A percentile compares a stretch with the other conserved stretches of the same genome.
Evolutionary conservation across 2,113 vertebrate species (phyloP).

Genomic region (Maccullochella peelii): DNA sequence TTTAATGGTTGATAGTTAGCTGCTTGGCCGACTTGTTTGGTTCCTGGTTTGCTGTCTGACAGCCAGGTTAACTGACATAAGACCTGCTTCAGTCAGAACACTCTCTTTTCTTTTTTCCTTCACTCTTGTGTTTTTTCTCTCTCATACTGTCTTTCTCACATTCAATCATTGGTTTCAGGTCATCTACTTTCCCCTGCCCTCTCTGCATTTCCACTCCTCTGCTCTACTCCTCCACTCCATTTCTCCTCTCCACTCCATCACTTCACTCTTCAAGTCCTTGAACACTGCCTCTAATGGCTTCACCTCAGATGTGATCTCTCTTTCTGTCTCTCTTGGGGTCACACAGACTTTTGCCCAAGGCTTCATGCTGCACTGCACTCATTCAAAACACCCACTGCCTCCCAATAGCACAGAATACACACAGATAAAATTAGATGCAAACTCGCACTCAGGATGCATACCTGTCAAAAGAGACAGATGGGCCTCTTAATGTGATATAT

Average conservation of each 20-base stretch:
- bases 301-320: slow-evolving; percentile 50
- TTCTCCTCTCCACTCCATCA: slow-evolving; percentile 41
- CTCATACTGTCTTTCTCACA: slow-evolving; percentile 9
- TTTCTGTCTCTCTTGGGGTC: slow-evolving; percentile 38
- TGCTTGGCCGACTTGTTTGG: neutral
- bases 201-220: slow-evolving; percentile 36
- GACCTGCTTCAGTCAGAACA: neutral
- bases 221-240: slow-evolving; percentile 41
- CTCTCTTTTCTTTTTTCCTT: neutral
- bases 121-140: neutral
- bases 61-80: slow-evolving; percentile 2
- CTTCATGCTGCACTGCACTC: slow-evolving; percentile 25
- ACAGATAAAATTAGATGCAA: slow-evolving; percentile 12
- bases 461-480: slow-evolving; percentile 35
- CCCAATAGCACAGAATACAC: slow-evolving; percentile 32
- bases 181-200: slow-evolving; percentile 41
- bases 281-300: slow-evolving; percentile 66
- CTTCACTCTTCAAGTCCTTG: slow-evolving; percentile 46
- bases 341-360: slow-evolving; percentile 42
- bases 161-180: slow-evolving; percentile 47
- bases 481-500: slow-evolving; percentile 41
- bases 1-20: neutral
- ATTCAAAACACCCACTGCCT: slow-evolving; percentile 45
- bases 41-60: neutral
- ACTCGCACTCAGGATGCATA: neutral